Evolutionary conservation across 2,888 invertebrate genomes (phyloP).

Genomic region (Acronicta leporina): DNA sequence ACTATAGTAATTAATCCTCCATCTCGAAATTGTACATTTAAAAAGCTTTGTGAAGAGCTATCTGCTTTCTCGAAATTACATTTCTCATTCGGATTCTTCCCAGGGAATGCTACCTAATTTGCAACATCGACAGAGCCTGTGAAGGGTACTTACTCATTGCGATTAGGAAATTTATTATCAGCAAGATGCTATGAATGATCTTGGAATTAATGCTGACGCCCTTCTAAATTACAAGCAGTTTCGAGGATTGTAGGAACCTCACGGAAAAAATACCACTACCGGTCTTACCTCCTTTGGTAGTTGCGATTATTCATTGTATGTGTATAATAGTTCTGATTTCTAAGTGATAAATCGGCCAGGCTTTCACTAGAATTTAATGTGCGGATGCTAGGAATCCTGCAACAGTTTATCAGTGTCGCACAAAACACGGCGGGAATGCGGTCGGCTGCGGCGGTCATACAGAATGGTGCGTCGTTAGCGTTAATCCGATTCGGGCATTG

Average conservation of each 20-base stretch:
- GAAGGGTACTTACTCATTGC: conserved; percentile 27
- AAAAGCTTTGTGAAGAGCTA: conserved; percentile 66
- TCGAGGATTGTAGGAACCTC: too few species aligned
- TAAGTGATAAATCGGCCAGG: conserved; percentile 46
- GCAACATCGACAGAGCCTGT: conserved; percentile 48
- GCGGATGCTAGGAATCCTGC: conserved; percentile 43
- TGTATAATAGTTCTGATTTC: conserved; percentile 30
- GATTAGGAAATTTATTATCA: conserved; percentile 4
- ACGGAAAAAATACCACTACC: too few species aligned
- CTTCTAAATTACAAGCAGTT: too few species aligned
- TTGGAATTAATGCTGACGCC: too few species aligned
- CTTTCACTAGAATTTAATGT: conserved; percentile 45
- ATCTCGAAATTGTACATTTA: conserved; percentile 69
- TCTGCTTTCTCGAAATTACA: conserved; percentile 58
- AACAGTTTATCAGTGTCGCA: conserved; percentile 71
- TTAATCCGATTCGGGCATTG: conserved; percentile 84
- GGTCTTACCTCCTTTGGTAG: too few species aligned
- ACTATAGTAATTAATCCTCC: conserved; percentile 75
- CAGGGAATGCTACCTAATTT: conserved; percentile 56
- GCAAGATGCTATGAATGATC: background rate
- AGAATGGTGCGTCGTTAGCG: conserved; percentile 86
- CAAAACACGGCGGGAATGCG: conserved; percentile 66
- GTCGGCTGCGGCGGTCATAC: conserved; percentile 64
- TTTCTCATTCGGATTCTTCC: conserved; percentile 57
- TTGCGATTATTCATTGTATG: conserved; percentile 20